Evolutionary conservation across 2,888 invertebrate genomes (phyloP), one percentile per base, ranked within the genome.

Genomic region (Cephus rjabovi): DNA sequence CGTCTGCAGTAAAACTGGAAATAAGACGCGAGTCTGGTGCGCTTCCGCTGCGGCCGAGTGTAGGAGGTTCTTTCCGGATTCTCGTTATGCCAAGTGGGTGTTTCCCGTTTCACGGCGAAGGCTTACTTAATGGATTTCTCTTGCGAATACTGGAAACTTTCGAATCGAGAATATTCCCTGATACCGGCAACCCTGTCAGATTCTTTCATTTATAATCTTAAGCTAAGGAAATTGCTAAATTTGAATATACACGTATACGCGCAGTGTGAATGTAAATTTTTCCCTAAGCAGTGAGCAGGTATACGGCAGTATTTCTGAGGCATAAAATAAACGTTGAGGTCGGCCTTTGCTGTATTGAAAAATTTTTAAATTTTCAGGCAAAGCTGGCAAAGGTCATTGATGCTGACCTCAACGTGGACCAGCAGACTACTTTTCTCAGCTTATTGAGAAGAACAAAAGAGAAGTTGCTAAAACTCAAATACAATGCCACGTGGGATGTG

Each of bases 1-100:
- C 56, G 71, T 75, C 71, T 74, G 71, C 75, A 70, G 74, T 75
- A 77, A 70, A 75, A 77, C 35, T 75, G 40, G 37, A 37, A 77
- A 77, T 35, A 56, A 77, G 75, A 71, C 74, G 75, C 75, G 75
- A 77, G 75, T 71, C 75, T 71, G 23, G 23, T 56, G 40, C 40
- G 40, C 73, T 77, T 76, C 71, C 76, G 56, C 68, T 56, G 73
- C 74, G 56, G 69, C 69, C 23, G 40, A 23, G 23, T 56, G 6
- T 56, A 56, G 40, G 23, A 56, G 40, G 40, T 56, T 23, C 40
- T 56, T 56, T 56, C 40, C 40, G 40, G 40, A 23, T 56, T 56
- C 40, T 56, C 40, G 40, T 56, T 56, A 56, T 23, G 40, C 6
- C 40, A 56, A 23, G 40, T 56, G 40, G 40, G 40, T 23, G 40